Base-by-base conservation (phyloP, 2,797 vertebrate genomes). In the Sebastolobus alascanus region DNA sequence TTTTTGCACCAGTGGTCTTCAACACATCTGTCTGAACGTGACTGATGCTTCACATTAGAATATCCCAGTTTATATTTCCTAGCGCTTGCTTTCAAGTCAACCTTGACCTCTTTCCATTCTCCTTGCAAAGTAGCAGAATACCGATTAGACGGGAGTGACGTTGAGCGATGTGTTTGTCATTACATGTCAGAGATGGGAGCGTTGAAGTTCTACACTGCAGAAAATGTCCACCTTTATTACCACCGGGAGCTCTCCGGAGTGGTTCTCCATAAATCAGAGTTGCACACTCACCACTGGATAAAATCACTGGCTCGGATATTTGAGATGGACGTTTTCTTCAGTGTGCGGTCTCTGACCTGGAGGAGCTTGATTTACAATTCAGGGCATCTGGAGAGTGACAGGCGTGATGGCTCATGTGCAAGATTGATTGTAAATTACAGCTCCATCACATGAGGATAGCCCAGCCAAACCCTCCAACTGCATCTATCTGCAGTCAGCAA, bases 161-260 rank as follows among this genome's bases (percentile, higher is more conserved):
- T 6, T 84, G 85, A 87, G 73, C 71, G 84, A 87, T 83, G 85
- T 46, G 9, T 89, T 78, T 78, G 67, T 87, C 73, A 60, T 80
- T 64, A 68, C 25, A 18, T 56, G 66, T 82, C 78, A 59, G 40
- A 78, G 63, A 35, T 22, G 22, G 61, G 7, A 9, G 4, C 77
- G 3, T 63, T 54, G 13, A 56, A 65, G 40, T 67, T 72, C 40
- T 25, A 72, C 52, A 3, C 65, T 75, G 66, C 50, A 74, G 31
- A 37, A 79, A 68, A 77, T 64, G 20, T 77, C 58, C 31, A 58
- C 40, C 46, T 50, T 35, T 20, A 16, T 38, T n/a, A 59, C 55
- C 14, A 14, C 50, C 16, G 25, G 63, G 33, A 60, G 54, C 8
- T 33, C 54, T 40, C 22, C 18, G 0, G 27, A 35, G 2, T 64